Evolutionary conservation across 2,797 vertebrate genomes (phyloP).

Genomic region (Enteromius viviparus): DNA sequence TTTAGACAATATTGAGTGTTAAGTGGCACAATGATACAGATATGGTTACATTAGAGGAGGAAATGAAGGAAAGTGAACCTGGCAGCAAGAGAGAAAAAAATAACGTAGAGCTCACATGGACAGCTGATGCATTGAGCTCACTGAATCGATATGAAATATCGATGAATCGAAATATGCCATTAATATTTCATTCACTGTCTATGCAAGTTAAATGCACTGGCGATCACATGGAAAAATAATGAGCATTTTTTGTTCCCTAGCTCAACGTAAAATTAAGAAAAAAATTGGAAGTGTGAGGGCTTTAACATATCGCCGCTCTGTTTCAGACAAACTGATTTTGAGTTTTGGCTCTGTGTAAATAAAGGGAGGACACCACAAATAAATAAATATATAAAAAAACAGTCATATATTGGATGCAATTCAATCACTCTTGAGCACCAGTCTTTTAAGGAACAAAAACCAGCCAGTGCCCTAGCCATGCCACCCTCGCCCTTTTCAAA

Average conservation of each 20-base stretch:
- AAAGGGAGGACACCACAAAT: not conserved
- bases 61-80: constrained; percentile 14
- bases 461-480: constrained; percentile 23
- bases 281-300: not conserved
- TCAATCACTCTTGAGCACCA: not conserved
- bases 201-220: constrained; percentile 69
- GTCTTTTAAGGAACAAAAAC: not conserved
- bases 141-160: not conserved
- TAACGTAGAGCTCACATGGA: not conserved
- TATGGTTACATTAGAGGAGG: not conserved
- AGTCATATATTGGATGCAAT: not conserved
- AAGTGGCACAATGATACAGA: constrained; percentile 30
- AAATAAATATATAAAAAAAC: not conserved
- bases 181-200: constrained; percentile 74
- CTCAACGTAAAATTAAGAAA: constrained; percentile 61
- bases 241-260: constrained; percentile 65
- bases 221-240: constrained; percentile 62
- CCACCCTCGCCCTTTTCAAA: constrained; percentile 39
- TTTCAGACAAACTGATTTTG: not conserved
- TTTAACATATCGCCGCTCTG: not conserved
- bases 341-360: not conserved
- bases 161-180: constrained; percentile 61
- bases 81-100: not conserved
- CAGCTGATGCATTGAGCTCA: constrained; percentile 42
- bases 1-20: constrained; percentile 11